Evolutionary conservation across 1,140 invertebrate genomes (phyloP), one percentile per base, ranked within the genome.

Genomic region (Stegodyphus mimosarum): DNA sequence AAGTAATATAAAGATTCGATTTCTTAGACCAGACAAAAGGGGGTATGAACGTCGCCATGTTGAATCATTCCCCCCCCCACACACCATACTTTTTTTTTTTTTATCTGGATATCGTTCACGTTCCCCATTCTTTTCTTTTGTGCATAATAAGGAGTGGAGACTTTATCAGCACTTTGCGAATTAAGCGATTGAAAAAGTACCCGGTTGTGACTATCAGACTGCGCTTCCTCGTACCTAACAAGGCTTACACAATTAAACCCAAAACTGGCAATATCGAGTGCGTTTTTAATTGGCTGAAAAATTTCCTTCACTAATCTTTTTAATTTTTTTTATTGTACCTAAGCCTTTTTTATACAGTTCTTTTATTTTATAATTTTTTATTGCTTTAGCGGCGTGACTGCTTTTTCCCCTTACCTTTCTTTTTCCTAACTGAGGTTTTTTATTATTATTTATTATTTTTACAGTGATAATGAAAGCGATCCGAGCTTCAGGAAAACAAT

Each of bases 201-300:
- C 53, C 70, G 52, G 55, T 60, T 69, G 81, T 69, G 81, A 75
- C 81, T 83, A 83, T 53, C 75, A 63, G 75, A 72, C 81, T 69
- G 51, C 33, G 50, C 70, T 73, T 60, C 70, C 70, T 17, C 73
- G 67, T 83, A 53, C 81, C 81, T 83, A 83, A 83, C 81, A 83
- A 83, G 72, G 72, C 81, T 83, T 83, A 83, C 81, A 83, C 81
- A 83, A 83, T 83, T 83, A 83, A 83, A 75, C 72, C 81, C 72
- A 85, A 78, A 84, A 84, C 55, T 84, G 15, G 9, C 17, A 67
- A 75, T 84, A 85, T 85, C 83, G 83, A 85, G 83, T 85, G 75
- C 74, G 64, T 76, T 85, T 85, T 85, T 85, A 85, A 85, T 85
- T 85, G 83, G 83, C 83, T 85, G 83, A 78, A 85, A 78, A 85